A percentile compares a stretch with the other conserved stretches of the same genome.
Conservation (phyloP, 2,113 vertebrate genomes). For the Felis catus region F.catus_Fca126_mat1.0 CM031413.1:120407501-120408000, state of each 20-base stretch:
- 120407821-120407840: conserved; percentile 82
- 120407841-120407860: conserved; percentile 84
- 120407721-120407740: conserved; percentile 75
- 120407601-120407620: conserved; percentile 71
- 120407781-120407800: conserved; percentile 73
- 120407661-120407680: conserved; percentile 66
- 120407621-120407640: conserved; percentile 44
- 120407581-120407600: conserved; percentile 71
- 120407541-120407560: conserved; percentile 69
- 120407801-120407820: conserved; percentile 78
- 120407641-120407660: conserved; percentile 72
- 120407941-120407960: conserved; percentile 85
- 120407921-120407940: conserved; percentile 85
- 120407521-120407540: conserved; percentile 29
- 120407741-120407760: conserved; percentile 74
- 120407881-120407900: conserved; percentile 82
- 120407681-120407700: conserved; percentile 74
- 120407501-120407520: conserved; percentile 51
- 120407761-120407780: conserved; percentile 79
- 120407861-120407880: conserved; percentile 84
- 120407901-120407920: conserved; percentile 81
- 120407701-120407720: conserved; percentile 77
- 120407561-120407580: conserved; percentile 73
- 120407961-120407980: conserved; percentile 43
- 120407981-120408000: conserved; percentile 36